Evolutionary conservation across 2,888 invertebrate genomes (phyloP).

Genomic region (Amiota mariae): DNA sequence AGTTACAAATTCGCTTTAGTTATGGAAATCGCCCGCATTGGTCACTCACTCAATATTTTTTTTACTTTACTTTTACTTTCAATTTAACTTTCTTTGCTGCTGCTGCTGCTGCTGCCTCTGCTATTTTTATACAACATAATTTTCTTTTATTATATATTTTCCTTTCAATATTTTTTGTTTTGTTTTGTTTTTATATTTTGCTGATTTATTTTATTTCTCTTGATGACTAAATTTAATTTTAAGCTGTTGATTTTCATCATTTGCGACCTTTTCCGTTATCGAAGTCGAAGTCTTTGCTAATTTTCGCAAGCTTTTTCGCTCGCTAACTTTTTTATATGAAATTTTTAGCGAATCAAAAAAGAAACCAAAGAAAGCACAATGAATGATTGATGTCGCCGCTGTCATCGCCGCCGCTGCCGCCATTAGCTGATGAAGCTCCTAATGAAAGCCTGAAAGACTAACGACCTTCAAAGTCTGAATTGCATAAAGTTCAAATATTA

Average conservation of each 20-base stretch:
- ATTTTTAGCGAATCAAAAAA: too few species aligned
- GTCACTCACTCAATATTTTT: constrained; percentile 21
- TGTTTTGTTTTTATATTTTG: neutral
- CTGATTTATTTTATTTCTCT: neutral
- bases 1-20: constrained; percentile 52
- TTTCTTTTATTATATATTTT: too few species aligned
- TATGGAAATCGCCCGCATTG: neutral
- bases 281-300: constrained; percentile 33
- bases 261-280: constrained; percentile 18
- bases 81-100: too few species aligned
- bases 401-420: too few species aligned
- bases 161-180: neutral
- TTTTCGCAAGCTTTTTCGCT: neutral
- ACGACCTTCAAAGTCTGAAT: too few species aligned
- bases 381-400: constrained; percentile 48
- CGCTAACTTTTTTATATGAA: too few species aligned
- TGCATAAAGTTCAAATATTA: neutral
- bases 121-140: too few species aligned
- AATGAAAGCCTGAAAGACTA: too few species aligned
- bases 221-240: constrained; percentile 62
- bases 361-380: neutral
- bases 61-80: neutral
- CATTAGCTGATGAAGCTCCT: constrained; percentile 1
- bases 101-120: too few species aligned
- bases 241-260: constrained; percentile 65